Evolutionary conservation across 30 jellyfish, hydroid and myxozoan genomes (phyloP).

Genomic region (Rhopilema esculentum): DNA sequence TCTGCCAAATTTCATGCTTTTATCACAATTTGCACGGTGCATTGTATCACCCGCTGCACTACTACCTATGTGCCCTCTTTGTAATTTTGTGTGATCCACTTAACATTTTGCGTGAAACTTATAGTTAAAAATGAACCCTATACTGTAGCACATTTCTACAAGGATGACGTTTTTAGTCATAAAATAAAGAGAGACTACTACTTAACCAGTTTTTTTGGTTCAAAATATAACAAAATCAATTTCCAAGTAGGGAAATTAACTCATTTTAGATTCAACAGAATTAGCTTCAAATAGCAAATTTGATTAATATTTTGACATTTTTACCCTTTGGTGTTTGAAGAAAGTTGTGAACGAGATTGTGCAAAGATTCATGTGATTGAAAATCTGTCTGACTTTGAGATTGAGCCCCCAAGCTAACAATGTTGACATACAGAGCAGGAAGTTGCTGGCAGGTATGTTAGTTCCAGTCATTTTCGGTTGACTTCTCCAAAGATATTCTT

Average conservation of each 20-base stretch:
- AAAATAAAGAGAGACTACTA: not conserved
- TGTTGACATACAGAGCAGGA: conserved; percentile 31
- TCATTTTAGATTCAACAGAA: not conserved
- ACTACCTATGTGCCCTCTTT: not conserved
- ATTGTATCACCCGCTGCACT: no score
- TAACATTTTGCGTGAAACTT: not conserved
- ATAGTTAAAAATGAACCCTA: not conserved
- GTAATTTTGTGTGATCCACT: not conserved
- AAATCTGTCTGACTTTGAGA: not conserved
- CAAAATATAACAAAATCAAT: not conserved
- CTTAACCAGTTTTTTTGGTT: not conserved
- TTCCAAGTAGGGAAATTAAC: not conserved
- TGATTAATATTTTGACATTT: not conserved
- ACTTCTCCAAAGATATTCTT: conserved; percentile 39
- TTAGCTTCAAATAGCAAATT: not conserved
- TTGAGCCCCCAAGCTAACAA: conserved; percentile 55
- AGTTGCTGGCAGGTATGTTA: conserved; percentile 59
- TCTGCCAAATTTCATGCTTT: no score
- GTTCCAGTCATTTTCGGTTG: conserved; percentile 59
- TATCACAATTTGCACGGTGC: no score
- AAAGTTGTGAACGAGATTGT: conserved; percentile 27
- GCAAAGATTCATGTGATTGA: not conserved
- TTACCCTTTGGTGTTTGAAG: conserved; percentile 61
- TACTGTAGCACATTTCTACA: not conserved
- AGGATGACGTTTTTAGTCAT: not conserved